These are phyloP conservation scores for Casuarius casuarius DNA, from an alignment of 2,113 vertebrate genomes.

Conservation along the genomic window DNA sequence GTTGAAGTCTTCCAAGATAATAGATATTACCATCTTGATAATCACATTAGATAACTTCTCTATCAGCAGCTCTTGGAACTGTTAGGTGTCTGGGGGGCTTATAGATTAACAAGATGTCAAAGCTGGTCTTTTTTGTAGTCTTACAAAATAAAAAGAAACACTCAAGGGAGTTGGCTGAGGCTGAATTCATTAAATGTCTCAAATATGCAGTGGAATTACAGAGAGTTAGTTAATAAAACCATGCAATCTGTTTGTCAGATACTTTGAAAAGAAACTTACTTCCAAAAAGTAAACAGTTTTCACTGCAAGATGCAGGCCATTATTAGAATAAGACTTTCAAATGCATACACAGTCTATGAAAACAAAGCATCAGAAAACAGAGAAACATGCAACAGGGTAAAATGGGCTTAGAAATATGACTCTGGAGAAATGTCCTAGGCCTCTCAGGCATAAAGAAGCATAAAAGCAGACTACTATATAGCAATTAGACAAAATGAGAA, in stretches of 20 bases:
- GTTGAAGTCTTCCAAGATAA: slow-evolving; percentile 17
- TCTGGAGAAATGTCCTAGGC: neutral
- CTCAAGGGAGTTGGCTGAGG: neutral
- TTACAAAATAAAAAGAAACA: slow-evolving; percentile 22
- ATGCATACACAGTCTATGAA: neutral
- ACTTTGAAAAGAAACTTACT: slow-evolving; percentile 33
- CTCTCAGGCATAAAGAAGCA: neutral
- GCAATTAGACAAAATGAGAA: neutral
- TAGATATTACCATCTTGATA: slow-evolving; percentile 23
- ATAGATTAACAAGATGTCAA: slow-evolving; percentile 49
- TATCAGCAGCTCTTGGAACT: slow-evolving; percentile 27
- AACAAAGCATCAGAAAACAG: neutral
- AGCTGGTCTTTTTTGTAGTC: slow-evolving; percentile 24
- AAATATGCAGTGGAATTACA: slow-evolving; percentile 68
- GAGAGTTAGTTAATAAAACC: slow-evolving; percentile 60
- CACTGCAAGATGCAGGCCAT: neutral
- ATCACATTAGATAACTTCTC: slow-evolving; percentile 41
- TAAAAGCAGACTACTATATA: neutral
- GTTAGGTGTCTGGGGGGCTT: neutral
- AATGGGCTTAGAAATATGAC: neutral
- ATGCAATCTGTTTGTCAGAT: slow-evolving; percentile 41
- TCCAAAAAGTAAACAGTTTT: slow-evolving; percentile 30
- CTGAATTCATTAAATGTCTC: slow-evolving; percentile 56
- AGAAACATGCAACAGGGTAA: neutral
- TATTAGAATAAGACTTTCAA: slow-evolving; percentile 8